Conservation (phyloP, 2,113 vertebrate genomes). For the Heliornis fulica region DNA sequence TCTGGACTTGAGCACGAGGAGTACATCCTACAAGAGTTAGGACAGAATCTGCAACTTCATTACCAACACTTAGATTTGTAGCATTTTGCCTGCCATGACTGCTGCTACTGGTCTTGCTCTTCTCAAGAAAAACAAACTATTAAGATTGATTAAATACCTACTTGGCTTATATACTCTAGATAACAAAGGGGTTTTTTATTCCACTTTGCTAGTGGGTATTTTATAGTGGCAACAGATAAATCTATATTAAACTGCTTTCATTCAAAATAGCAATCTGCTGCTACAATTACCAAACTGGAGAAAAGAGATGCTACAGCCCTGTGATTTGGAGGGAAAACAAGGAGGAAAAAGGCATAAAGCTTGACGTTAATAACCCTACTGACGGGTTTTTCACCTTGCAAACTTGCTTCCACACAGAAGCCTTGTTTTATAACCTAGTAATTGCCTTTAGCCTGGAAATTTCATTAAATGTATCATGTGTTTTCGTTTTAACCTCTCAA, state of each 20-base stretch:
- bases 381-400: neutral
- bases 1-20: neutral
- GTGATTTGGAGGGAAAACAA: neutral
- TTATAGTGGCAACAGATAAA: slow-evolving; percentile 68
- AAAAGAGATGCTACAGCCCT: neutral
- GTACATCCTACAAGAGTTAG: neutral
- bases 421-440: neutral
- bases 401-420: neutral
- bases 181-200: slow-evolving; percentile 68
- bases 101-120: slow-evolving; percentile 28
- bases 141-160: slow-evolving; percentile 71
- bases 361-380: neutral
- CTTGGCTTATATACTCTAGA: slow-evolving; percentile 69
- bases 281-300: slow-evolving; percentile 10
- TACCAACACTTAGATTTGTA: neutral
- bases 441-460: neutral
- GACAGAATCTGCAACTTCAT: neutral
- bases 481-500: neutral
- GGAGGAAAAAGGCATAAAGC: neutral
- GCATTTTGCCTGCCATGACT: slow-evolving; percentile 4
- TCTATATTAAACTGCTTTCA: slow-evolving; percentile 68
- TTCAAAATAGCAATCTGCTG: slow-evolving; percentile 69
- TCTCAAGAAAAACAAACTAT: slow-evolving; percentile 65
- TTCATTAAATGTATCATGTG: neutral
- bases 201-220: slow-evolving; percentile 60